Conservation (phyloP, 2,113 vertebrate species). For the Pycnonotus jocosus region DNA sequence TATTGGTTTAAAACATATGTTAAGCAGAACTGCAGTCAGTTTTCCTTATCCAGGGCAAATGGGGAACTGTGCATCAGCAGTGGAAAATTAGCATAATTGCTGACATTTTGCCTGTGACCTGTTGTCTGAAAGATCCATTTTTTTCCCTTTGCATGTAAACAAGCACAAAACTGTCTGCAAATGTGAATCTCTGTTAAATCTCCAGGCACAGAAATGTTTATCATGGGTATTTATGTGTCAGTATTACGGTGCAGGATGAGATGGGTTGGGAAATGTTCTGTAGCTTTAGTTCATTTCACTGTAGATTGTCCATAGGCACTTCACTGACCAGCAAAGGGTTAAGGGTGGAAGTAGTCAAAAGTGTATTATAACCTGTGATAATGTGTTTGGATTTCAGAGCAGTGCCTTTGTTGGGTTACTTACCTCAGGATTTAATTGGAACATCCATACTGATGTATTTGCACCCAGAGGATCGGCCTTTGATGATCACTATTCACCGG, state of each 20-base stretch:
- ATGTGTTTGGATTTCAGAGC: slow-evolving; percentile 70
- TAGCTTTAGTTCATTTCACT: neutral
- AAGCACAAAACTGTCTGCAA: neutral
- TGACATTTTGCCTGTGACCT: rapidly evolving
- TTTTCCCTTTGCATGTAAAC: neutral
- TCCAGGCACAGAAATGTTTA: neutral
- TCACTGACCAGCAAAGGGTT: neutral
- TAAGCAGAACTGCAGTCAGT: neutral
- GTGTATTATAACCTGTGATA: neutral
- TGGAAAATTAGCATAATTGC: neutral
- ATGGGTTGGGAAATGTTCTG: neutral
- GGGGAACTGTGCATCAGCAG: neutral
- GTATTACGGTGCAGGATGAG: neutral
- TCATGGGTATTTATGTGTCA: neutral
- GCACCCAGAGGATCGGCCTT: slow-evolving; percentile 82
- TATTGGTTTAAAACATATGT: neutral
- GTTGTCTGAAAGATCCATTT: neutral
- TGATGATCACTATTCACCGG: slow-evolving; percentile 83
- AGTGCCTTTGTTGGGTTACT: slow-evolving; percentile 88
- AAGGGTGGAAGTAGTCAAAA: neutral
- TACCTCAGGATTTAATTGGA: slow-evolving; percentile 88
- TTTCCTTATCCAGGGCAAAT: neutral
- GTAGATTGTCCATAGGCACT: neutral
- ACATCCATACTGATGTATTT: slow-evolving; percentile 80
- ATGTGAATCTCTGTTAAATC: neutral